Evolutionary conservation across 2,113 vertebrate genomes (phyloP).

Genomic region (Burhinus oedicnemus): DNA sequence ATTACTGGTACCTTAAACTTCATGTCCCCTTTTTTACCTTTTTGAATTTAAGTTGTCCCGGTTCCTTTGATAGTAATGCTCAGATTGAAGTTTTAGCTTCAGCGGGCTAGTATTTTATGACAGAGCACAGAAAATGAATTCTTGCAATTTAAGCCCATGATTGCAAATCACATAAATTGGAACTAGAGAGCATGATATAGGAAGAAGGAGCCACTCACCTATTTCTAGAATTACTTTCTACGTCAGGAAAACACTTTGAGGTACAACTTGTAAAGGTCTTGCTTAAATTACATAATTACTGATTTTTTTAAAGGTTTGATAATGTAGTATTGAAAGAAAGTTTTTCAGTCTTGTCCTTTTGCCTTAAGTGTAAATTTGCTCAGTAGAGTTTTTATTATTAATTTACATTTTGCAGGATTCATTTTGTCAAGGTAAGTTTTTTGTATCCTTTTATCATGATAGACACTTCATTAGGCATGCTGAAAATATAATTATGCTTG

Average conservation of each 20-base stretch:
- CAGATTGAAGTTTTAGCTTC: neutral
- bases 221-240: neutral
- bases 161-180: neutral
- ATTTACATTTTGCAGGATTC: neutral
- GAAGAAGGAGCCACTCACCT: neutral
- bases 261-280: neutral
- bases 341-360: neutral
- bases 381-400: neutral
- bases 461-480: neutral
- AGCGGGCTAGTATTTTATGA: neutral
- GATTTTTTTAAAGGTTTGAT: neutral
- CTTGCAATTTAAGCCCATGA: neutral
- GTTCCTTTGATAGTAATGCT: neutral
- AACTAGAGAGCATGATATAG: neutral
- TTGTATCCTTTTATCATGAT: neutral
- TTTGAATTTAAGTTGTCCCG: neutral
- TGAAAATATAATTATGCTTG: neutral
- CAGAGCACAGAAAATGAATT: neutral
- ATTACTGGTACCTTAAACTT: neutral
- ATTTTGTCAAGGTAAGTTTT: neutral
- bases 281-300: neutral
- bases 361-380: neutral
- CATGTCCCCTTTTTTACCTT: neutral
- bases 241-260: neutral
- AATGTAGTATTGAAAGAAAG: neutral